phyloP scores from a whole-genome alignment of 1,140 invertebrate genomes.

The Pseudomyrmex gracilis region DNA sequence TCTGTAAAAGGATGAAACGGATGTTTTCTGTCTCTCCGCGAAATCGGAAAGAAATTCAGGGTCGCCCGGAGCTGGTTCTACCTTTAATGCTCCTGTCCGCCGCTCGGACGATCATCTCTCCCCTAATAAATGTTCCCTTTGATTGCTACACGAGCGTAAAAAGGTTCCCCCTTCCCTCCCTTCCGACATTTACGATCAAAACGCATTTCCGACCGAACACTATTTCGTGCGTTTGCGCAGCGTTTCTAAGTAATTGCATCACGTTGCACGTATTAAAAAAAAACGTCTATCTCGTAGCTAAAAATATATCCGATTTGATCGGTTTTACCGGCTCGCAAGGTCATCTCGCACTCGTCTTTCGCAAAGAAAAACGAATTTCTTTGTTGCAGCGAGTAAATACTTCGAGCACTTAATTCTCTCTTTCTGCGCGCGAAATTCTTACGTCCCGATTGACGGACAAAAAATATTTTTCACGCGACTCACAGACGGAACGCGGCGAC shows the following conservation, averaged over 20 bases:
- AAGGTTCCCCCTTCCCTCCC: not conserved
- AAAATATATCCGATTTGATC: constrained; percentile 26
- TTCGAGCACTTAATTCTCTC: not conserved
- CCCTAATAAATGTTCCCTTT: constrained; percentile 29
- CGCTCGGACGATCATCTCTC: constrained; percentile 19
- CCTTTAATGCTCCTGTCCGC: constrained; percentile 46
- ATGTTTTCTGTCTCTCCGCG: constrained; percentile 1
- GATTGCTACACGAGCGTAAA: constrained; percentile 29
- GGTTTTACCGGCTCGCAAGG: constrained; percentile 38
- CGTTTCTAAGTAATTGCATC: constrained; percentile 29
- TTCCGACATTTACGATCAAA: constrained; percentile 21
- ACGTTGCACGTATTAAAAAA: not conserved
- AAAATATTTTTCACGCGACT: not conserved
- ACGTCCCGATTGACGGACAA: not conserved
- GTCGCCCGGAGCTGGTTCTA: constrained; percentile 56
- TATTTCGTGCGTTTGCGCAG: no score
- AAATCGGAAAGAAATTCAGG: constrained; percentile 58
- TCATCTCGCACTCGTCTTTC: not conserved
- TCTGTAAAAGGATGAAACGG: constrained; percentile 46
- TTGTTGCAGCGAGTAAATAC: not conserved
- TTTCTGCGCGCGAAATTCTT: no score
- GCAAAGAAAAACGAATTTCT: not conserved
- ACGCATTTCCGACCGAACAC: not conserved
- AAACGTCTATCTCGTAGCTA: not conserved
- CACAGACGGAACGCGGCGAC: not conserved